Base-by-base conservation (phyloP, 2,797 vertebrate genomes). In the Echiichthys vipera region DNA sequence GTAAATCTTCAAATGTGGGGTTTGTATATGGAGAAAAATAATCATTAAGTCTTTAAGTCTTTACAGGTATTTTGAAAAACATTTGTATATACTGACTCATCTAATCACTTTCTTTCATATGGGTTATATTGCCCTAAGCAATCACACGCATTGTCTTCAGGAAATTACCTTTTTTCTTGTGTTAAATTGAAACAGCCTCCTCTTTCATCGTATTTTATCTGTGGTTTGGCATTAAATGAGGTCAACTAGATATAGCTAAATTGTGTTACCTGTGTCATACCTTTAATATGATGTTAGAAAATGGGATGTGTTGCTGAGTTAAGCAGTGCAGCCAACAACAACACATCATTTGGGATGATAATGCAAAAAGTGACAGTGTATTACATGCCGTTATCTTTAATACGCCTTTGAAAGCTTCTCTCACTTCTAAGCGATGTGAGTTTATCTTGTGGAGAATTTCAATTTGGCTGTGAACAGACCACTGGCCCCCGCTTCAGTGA, bases 381-480 rank as follows among this genome's bases (percentile, higher is more conserved):
- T 84, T 75, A 70, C 61, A 32, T 7, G 56, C 36, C 34, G 51
- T 76, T 83, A 84, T 88, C 77, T 61, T 51, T 73, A 72, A 80
- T 75, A 50, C 6, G 71, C 43, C 76, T 84, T 74, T 84, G 62
- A 85, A 89, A 79, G 80, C 65, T 72, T 39, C 34, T 71, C 77
- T 84, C 65, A 76, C 69, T 79, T 78, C 71, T 59, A 61, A 76
- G 66, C 20, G 37, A 56, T 34, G 24, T 46, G 37, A 50, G 62
- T 86, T 85, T 80, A 86, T 89, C 77, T 84, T 68, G 80, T 65
- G 57, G 57, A 82, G 83, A 78, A 78, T 89, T 90, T 72, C 79
- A 85, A 80, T 85, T 81, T 84, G 78, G 84, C 82, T 83, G 74
- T 42, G 77, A 88, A 78, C 72, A 56, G 64, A 85, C 65, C 67